Percentiles rank a stretch among this genome's conserved stretches.
These are phyloP conservation scores for Nematopogon swammerdamellus DNA, from an alignment of 2,888 invertebrate genomes.

Conservation along the genomic window DNA sequence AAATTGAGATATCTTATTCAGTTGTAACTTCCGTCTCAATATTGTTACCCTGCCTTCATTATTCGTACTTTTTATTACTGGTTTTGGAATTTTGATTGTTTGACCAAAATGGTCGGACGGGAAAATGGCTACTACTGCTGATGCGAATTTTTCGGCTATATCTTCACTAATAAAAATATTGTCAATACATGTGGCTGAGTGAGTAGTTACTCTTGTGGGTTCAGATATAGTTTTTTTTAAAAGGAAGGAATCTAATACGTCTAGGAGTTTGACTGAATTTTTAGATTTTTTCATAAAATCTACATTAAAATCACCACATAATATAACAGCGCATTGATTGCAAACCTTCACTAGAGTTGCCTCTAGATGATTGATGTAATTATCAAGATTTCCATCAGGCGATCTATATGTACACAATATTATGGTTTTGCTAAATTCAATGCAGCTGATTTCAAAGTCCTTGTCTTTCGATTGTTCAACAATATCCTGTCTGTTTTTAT, in stretches of 20 bases:
- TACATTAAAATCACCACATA: background rate
- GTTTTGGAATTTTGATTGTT: background rate
- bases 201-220: background rate
- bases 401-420: too few species aligned
- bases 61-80: background rate
- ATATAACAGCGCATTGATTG: background rate
- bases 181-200: background rate
- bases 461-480: too few species aligned
- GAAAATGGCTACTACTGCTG: background rate
- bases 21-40: background rate
- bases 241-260: too few species aligned
- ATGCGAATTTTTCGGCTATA: background rate
- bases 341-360: too few species aligned
- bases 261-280: too few species aligned
- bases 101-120: background rate
- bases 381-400: too few species aligned
- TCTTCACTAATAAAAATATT: background rate
- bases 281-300: background rate
- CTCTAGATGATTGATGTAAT: too few species aligned
- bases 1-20: background rate
- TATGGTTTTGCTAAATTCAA: too few species aligned
- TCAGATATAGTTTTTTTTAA: background rate
- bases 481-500: too few species aligned
- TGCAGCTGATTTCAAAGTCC: too few species aligned
- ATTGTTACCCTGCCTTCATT: background rate